A percentile compares a stretch with the other conserved stretches of the same genome.
These are phyloP conservation scores for Hippocampus zosterae DNA, from an alignment of 2,113 vertebrate genomes.

Conservation along the genomic window DNA sequence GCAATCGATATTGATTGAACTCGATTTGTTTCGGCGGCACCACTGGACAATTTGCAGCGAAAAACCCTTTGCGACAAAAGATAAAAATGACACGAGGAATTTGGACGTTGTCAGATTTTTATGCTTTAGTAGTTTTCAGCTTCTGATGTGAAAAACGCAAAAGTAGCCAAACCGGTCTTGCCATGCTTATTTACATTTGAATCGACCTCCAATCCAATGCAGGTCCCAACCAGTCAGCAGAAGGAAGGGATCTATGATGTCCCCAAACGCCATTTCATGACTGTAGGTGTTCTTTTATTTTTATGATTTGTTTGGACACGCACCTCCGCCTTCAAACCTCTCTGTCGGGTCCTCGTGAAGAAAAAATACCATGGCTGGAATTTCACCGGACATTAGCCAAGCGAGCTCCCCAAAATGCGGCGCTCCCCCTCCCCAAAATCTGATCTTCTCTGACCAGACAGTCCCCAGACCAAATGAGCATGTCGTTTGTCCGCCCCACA, in stretches of 20 bases:
- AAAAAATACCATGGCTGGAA: constrained; percentile 43
- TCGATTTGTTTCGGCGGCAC: constrained; percentile 52
- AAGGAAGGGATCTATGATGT: constrained; percentile 99
- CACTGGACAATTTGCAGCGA: constrained; percentile 43
- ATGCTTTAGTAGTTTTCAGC: constrained; percentile 23
- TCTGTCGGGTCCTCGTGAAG: constrained; percentile 42
- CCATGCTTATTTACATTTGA: constrained; percentile 56
- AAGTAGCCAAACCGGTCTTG: constrained; percentile 32
- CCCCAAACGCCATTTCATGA: constrained; percentile 98
- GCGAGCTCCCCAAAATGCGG: constrained; percentile 25
- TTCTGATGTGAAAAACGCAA: constrained; percentile 31
- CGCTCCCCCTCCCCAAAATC: constrained; percentile 19
- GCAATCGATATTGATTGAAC: constrained; percentile 62
- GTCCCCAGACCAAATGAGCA: constrained; percentile 20
- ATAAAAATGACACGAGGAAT: constrained; percentile 27
- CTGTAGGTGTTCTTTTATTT: constrained; percentile 83
- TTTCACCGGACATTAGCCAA: constrained; percentile 49
- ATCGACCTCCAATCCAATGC: constrained; percentile 63
- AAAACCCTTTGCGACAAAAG: constrained; percentile 33
- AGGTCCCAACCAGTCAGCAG: constrained; percentile 99
- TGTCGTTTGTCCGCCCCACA: constrained; percentile 10
- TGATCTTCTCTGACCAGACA: constrained; percentile 27
- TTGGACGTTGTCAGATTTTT: constrained; percentile 15
- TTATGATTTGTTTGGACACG: constrained; percentile 47
- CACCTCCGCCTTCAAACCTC: constrained; percentile 67